Conservation (phyloP, 2,888 invertebrate genomes). For the Machimus atricapillus region DNA sequence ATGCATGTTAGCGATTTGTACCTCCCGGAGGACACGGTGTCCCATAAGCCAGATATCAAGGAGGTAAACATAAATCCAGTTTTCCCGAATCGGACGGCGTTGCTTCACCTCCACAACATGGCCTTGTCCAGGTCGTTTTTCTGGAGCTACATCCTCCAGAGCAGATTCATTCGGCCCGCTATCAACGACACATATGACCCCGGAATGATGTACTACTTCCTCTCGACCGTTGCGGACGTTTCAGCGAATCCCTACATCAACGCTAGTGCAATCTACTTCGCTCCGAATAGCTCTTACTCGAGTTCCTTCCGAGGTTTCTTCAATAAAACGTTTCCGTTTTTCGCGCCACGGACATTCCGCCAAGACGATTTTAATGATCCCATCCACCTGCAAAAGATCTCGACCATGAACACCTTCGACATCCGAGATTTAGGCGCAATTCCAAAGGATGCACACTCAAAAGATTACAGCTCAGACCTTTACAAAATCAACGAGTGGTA, state of each 20-base stretch:
- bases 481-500: constrained; percentile 97
- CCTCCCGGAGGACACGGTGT: constrained; percentile 83
- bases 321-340: constrained; percentile 92
- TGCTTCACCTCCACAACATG: constrained; percentile 94
- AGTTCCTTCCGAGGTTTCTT: constrained; percentile 95
- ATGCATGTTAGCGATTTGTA: constrained; percentile 84
- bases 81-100: constrained; percentile 91
- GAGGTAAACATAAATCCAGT: constrained; percentile 93
- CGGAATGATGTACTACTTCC: constrained; percentile 97
- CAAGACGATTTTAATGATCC: constrained; percentile 96
- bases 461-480: constrained; percentile 89
- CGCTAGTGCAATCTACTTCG: constrained; percentile 91
- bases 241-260: constrained; percentile 91
- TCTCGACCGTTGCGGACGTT: constrained; percentile 94
- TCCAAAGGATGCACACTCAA: constrained; percentile 76
- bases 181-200: constrained; percentile 94
- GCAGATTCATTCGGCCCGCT: constrained; percentile 86
- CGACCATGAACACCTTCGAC: constrained; percentile 91
- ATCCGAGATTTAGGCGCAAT: constrained; percentile 87
- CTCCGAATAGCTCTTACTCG: constrained; percentile 92
- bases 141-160: constrained; percentile 93
- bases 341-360: constrained; percentile 91
- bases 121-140: constrained; percentile 95
- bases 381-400: constrained; percentile 92
- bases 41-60: constrained; percentile 91